Percentiles rank a stretch among this genome's conserved stretches.
These are phyloP conservation scores for Semnornis frantzii DNA, from an alignment of 2,113 vertebrate genomes.

Conservation along the genomic window DNA sequence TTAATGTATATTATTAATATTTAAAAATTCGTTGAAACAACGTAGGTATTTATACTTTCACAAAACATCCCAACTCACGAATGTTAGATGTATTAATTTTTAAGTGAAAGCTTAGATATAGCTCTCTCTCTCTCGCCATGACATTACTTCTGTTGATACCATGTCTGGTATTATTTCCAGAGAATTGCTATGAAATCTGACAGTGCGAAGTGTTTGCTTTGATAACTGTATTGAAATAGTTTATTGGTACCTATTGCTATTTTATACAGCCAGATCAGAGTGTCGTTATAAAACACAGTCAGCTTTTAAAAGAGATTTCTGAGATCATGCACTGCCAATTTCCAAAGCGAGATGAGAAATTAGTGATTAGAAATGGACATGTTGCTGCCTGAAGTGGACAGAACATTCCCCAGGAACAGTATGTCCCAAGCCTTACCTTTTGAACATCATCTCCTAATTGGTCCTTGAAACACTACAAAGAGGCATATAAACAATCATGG, in stretches of 20 bases:
- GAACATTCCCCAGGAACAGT: background rate
- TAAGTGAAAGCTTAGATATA: background rate
- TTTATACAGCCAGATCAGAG: background rate
- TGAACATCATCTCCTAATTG: background rate
- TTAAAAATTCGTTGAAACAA: too few species aligned
- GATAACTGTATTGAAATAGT: background rate
- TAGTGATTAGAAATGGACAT: background rate
- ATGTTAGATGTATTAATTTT: background rate
- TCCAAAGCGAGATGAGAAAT: slow-evolving; percentile 7
- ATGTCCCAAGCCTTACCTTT: background rate
- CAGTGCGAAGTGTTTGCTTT: background rate
- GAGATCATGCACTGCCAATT: background rate
- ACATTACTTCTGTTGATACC: background rate
- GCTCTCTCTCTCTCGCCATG: background rate
- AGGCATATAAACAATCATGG: background rate
- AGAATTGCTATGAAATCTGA: background rate
- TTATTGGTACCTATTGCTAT: background rate
- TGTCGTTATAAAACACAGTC: background rate
- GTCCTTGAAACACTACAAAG: background rate
- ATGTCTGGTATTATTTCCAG: background rate
- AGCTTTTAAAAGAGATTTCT: background rate
- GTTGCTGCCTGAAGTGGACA: background rate
- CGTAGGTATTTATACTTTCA: background rate
- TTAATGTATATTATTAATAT: too few species aligned
- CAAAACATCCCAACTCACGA: background rate